phyloP scores from a whole-genome alignment of 1,140 invertebrate species.

The Mizuhopecten yessoensis region DNA sequence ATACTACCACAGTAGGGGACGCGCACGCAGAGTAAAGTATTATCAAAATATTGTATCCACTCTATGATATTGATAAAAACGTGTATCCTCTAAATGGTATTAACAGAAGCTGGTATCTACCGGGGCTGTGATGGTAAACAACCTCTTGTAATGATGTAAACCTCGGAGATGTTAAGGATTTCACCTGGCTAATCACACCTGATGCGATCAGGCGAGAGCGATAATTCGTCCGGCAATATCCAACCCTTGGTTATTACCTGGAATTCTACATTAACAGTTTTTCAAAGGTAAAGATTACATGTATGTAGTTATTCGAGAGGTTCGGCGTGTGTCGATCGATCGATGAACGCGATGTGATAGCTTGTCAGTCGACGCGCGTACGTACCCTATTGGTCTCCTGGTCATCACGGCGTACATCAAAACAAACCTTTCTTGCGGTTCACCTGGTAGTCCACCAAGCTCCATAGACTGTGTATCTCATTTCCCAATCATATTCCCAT shows the following conservation, averaged over 20 bases:
- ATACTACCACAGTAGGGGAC: background rate
- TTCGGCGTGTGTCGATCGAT: background rate
- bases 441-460: background rate
- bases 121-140: background rate
- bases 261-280: background rate
- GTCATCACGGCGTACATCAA: background rate
- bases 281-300: background rate
- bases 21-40: background rate
- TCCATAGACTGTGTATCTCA: background rate
- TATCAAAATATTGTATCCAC: background rate
- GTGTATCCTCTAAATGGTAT: background rate
- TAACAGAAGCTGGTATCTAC: background rate
- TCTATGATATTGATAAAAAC: background rate
- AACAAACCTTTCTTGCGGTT: background rate
- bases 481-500: background rate
- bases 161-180: background rate
- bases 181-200: background rate
- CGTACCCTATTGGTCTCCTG: background rate
- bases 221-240: conserved; percentile 27
- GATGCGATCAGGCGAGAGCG: background rate
- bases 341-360: background rate
- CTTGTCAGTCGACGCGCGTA: background rate
- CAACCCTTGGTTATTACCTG: background rate
- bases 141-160: background rate
- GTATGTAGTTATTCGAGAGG: conserved; percentile 16